Conservation (phyloP, 2,888 invertebrate genomes). For the Micoletzkya japonica region DNA sequence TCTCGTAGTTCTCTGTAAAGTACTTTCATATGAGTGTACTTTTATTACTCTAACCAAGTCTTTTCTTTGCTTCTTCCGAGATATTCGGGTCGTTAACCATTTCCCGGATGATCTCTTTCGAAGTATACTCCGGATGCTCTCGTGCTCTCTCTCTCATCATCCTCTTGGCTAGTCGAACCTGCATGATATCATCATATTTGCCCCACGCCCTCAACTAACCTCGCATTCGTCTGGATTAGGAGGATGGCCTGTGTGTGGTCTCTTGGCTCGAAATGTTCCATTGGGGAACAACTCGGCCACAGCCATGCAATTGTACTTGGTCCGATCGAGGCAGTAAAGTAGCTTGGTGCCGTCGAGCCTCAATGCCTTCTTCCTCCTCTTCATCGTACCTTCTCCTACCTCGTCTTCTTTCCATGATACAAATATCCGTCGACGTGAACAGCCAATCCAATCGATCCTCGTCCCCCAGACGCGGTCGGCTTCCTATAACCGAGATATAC, state of each 20-base stretch:
- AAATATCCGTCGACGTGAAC: conserved; percentile 22
- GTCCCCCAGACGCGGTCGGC: background rate
- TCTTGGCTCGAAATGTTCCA: conserved; percentile 22
- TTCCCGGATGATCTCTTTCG: conserved; percentile 21
- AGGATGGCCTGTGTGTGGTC: conserved; percentile 21
- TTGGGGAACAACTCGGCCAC: conserved; percentile 26
- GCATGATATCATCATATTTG: background rate
- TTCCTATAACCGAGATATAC: conserved; percentile 1
- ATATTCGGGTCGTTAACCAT: conserved; percentile 13
- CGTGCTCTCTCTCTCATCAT: conserved; percentile 16
- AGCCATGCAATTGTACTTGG: conserved; percentile 27
- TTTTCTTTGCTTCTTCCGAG: conserved; percentile 26
- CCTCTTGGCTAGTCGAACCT: conserved; percentile 20
- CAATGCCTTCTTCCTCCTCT: background rate
- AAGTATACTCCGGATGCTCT: conserved; percentile 24
- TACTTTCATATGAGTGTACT: background rate
- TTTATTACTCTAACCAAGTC: conserved; percentile 3
- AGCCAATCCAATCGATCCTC: conserved; percentile 15
- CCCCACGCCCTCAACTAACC: background rate
- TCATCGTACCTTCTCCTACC: background rate
- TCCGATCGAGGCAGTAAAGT: conserved; percentile 18
- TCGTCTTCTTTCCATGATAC: conserved; percentile 26
- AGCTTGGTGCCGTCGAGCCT: conserved; percentile 24
- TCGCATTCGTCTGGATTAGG: conserved; percentile 22
- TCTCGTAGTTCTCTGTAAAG: conserved; percentile 6